Evolutionary conservation across 2,888 invertebrate genomes (phyloP).

Genomic region (Acholoe squamosa): DNA sequence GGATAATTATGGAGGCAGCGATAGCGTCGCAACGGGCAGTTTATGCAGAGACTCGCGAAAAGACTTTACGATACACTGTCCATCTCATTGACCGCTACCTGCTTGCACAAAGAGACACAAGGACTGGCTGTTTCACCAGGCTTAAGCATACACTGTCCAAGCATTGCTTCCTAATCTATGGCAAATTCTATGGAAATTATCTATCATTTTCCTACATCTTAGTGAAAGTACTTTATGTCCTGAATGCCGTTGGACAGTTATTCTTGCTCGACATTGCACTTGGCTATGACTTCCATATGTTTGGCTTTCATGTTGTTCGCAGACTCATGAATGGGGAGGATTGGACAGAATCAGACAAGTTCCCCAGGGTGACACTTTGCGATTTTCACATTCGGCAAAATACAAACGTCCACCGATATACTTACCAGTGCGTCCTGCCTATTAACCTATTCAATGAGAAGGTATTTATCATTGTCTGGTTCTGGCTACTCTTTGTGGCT

Average conservation of each 20-base stretch:
- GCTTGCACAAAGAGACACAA: conserved; percentile 64
- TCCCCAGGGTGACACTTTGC: conserved; percentile 83
- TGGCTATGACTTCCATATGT: conserved; percentile 79
- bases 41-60: conserved; percentile 68
- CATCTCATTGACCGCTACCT: conserved; percentile 66
- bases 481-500: conserved; percentile 80
- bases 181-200: conserved; percentile 83
- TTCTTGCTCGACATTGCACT: conserved; percentile 84
- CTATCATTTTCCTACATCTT: conserved; percentile 83
- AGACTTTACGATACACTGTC: conserved; percentile 67
- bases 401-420: conserved; percentile 82
- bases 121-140: conserved; percentile 63
- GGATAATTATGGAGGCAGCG: conserved; percentile 69
- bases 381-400: conserved; percentile 83
- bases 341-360: conserved; percentile 79
- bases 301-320: conserved; percentile 84
- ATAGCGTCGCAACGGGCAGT: conserved; percentile 66
- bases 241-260: conserved; percentile 84
- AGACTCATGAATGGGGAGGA: conserved; percentile 82
- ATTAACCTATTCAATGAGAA: conserved; percentile 77
- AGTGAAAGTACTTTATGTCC: conserved; percentile 82
- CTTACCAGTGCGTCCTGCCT: conserved; percentile 83
- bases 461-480: conserved; percentile 84
- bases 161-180: conserved; percentile 76
- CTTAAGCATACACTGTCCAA: conserved; percentile 79